Evolutionary conservation across 2,888 invertebrate genomes (phyloP), one percentile per base, ranked within the genome.

Genomic region (Ophion slaviceki): DNA sequence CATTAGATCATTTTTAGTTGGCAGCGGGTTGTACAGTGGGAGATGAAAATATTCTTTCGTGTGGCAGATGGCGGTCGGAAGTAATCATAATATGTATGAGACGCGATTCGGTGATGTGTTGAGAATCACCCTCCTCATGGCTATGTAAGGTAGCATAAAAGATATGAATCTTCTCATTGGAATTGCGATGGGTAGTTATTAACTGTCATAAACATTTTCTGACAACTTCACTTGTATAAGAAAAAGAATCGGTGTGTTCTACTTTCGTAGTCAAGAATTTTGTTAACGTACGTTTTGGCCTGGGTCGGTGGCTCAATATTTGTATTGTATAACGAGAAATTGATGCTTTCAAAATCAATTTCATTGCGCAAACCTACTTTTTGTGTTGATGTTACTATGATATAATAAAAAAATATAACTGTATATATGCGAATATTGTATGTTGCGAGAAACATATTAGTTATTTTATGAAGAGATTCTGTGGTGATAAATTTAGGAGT

Each of bases 11-110:
- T 66, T 36, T 66, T 66, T 32, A 28, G 36, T 66, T 28, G 66
- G 4, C 66, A 66, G 66, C 6, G 24, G 20, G 11, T 36, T 17
- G 14, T 28, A 66, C 28, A 66, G 32, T 32, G 66, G 11, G 68
- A 68, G n/a, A 36, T 36, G 14, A 10, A 24, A 67, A 53, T 10
- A 66, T 53, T 82, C 70, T 32, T 32, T 36, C 62, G 70, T 28
- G 28, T 47, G 53, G 76, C 70, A 40, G 70, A 70, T 88, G 87
- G 87, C 87, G 85, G 88, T 88, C 88, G 89, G 89, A 92, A 92
- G 92, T 92, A 93, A 93, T 93, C 93, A 92, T 90, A 93, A 93
- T 93, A 93, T 93, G 93, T 93, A 93, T 93, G 93, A 93, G 91
- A 91, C 89, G 88, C 86, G 79, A 64, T 62, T 53, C 66, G 82